Evolutionary conservation across 2,113 vertebrate genomes (phyloP).

Genomic region (Psilopogon haemacephalus): DNA sequence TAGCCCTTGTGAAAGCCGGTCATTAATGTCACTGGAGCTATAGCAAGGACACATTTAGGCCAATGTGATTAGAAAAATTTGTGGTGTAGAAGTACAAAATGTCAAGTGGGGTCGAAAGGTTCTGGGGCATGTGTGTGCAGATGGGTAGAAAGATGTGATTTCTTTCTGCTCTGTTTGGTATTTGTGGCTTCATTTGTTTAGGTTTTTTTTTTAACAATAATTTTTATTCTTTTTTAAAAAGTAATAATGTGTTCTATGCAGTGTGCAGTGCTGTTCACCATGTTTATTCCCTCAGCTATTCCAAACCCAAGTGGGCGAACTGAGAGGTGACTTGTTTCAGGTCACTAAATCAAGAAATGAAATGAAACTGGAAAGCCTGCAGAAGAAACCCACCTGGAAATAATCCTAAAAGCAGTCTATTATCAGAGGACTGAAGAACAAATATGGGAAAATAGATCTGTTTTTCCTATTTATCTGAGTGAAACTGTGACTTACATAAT

Average conservation of each 20-base stretch:
- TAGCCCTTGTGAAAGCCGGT: neutral
- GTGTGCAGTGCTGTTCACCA: neutral
- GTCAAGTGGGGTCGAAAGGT: neutral
- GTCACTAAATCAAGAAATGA: neutral
- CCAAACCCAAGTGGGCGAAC: neutral
- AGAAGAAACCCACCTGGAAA: neutral
- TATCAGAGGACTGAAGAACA: neutral
- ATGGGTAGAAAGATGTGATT: slow-evolving; percentile 60
- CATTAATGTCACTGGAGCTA: slow-evolving; percentile 3
- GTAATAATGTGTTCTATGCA: neutral
- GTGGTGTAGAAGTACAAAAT: slow-evolving; percentile 35
- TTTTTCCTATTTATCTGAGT: neutral
- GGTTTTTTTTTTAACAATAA: neutral
- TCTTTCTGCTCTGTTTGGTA: slow-evolving; percentile 63
- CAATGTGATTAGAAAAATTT: neutral
- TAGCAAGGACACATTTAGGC: neutral
- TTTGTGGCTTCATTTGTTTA: neutral
- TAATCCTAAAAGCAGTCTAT: neutral
- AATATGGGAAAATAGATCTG: neutral
- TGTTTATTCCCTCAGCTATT: neutral
- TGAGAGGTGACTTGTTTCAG: neutral
- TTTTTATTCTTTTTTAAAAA: neutral
- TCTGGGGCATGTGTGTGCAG: slow-evolving; percentile 49
- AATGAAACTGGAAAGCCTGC: neutral
- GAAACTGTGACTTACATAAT: neutral